Conservation (phyloP, 2,888 invertebrate species). For the Oeneis ivallda region DNA sequence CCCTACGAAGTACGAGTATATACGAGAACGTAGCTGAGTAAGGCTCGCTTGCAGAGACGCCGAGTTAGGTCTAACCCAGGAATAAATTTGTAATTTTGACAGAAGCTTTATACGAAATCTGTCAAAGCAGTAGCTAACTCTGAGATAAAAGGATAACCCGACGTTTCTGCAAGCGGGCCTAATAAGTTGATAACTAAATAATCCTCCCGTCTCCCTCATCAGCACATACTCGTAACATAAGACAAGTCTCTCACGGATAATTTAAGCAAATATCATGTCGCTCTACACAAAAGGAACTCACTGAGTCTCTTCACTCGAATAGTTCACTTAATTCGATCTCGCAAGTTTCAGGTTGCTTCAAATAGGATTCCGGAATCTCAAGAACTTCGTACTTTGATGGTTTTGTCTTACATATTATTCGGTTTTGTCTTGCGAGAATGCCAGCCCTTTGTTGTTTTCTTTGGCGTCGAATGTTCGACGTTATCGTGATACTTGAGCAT, state of each 20-base stretch:
- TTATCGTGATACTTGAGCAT: conserved; percentile 3
- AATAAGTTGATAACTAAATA: conserved; percentile 1
- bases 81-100: too few species aligned
- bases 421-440: conserved; percentile 8
- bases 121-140: too few species aligned
- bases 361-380: conserved; percentile 27
- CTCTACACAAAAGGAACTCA: conserved; percentile 34
- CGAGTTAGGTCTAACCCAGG: too few species aligned
- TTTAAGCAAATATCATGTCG: conserved; percentile 33
- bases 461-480: too few species aligned
- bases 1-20: too few species aligned
- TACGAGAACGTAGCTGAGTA: background rate
- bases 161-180: too few species aligned
- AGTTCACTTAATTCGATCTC: conserved; percentile 36
- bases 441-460: conserved; percentile 12
- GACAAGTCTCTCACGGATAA: conserved; percentile 29
- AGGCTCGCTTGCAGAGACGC: too few species aligned
- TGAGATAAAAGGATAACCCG: too few species aligned
- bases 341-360: conserved; percentile 34
- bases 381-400: conserved; percentile 20
- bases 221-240: conserved; percentile 7
- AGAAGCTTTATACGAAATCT: too few species aligned
- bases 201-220: conserved; percentile 16
- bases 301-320: conserved; percentile 35
- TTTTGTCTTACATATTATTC: conserved; percentile 17